phyloP scores from a whole-genome alignment of 92 coral and sea anemone species.

The Bergia puertoricense region DNA sequence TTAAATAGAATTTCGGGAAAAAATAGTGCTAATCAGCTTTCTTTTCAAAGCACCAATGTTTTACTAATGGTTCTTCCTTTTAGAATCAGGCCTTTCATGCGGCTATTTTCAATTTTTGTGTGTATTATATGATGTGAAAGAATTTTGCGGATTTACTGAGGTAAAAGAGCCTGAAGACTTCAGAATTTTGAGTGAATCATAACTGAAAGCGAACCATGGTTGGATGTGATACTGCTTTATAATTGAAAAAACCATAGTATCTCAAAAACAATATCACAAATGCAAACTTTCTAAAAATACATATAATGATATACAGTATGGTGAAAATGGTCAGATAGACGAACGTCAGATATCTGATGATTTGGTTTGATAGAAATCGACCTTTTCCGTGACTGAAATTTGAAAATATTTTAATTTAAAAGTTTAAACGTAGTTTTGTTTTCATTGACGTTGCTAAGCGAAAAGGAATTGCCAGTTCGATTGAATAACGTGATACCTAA shows the following conservation, averaged over 20 bases:
- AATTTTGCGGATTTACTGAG: not conserved
- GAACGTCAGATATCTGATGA: not conserved
- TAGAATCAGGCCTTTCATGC: too few relatives aligned
- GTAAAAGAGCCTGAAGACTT: not conserved
- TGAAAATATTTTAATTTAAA: too few relatives aligned
- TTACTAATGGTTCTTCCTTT: not conserved
- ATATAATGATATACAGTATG: too few relatives aligned
- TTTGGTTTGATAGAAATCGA: not conserved
- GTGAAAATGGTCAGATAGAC: not conserved
- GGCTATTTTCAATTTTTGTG: too few relatives aligned
- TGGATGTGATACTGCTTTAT: not conserved
- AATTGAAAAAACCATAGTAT: not conserved
- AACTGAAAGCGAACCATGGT: not conserved
- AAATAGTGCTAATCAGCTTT: not conserved
- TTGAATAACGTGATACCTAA: not conserved
- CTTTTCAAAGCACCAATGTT: not conserved
- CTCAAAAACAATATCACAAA: not conserved
- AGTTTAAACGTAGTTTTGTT: not conserved
- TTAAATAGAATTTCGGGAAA: not conserved
- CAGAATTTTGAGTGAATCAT: not conserved
- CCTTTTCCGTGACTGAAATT: not conserved
- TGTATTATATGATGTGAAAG: too few relatives aligned
- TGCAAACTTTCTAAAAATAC: not conserved
- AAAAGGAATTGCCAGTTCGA: not conserved
- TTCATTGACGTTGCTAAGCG: not conserved